Conservation (phyloP, 2,113 vertebrate species). For the Prietella phreatophila region DNA sequence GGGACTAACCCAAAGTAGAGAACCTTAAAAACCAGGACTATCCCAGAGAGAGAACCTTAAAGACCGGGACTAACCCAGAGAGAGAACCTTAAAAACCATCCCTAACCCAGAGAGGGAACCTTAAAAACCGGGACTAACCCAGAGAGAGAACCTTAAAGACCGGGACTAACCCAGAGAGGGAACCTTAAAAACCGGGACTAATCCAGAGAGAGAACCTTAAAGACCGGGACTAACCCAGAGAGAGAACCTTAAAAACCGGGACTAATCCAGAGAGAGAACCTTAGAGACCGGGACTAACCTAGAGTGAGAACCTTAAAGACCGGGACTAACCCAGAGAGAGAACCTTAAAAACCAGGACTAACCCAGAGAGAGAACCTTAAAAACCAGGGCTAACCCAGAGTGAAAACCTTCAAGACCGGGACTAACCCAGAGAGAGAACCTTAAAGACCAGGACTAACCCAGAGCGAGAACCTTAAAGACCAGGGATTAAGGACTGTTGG, state of each 20-base stretch:
- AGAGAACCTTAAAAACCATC: background rate
- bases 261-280: background rate
- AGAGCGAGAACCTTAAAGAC: too few species aligned
- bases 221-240: background rate
- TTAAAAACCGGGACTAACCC: too few species aligned
- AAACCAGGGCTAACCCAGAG: background rate
- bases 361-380: background rate
- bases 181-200: background rate
- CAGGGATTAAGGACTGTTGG: too few species aligned
- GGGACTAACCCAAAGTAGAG: background rate
- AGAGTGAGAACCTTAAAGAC: background rate
- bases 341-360: too few species aligned
- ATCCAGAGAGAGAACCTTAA: background rate
- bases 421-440: too few species aligned
- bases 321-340: too few species aligned
- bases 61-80: background rate
- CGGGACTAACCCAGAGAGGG: background rate
- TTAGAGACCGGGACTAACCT: background rate
- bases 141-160: background rate
- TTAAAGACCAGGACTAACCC: too few species aligned
- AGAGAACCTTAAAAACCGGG: background rate
- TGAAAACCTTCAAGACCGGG: too few species aligned
- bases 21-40: background rate
- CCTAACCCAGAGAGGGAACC: too few species aligned
- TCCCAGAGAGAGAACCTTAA: background rate